Percentiles rank a stretch among this genome's conserved stretches.
Evolutionary conservation across 2,888 invertebrate genomes (phyloP).

Genomic region (Leucoma salicis): DNA sequence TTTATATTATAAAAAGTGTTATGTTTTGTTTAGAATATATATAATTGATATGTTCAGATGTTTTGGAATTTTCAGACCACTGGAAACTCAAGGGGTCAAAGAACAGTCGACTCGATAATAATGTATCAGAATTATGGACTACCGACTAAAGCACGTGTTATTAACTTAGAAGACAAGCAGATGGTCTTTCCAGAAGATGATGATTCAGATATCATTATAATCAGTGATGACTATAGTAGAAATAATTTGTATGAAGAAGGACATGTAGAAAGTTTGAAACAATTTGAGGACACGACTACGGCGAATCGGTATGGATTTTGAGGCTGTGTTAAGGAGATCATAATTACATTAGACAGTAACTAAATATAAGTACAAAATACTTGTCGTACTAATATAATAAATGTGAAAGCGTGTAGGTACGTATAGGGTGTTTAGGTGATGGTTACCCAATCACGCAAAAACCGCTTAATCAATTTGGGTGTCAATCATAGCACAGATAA

Average conservation of each 20-base stretch:
- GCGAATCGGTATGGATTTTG: conserved; percentile 40
- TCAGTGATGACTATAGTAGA: conserved; percentile 65
- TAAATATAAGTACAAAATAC: no score
- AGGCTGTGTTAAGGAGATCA: no score
- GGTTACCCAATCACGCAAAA: no score
- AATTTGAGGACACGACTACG: conserved; percentile 45
- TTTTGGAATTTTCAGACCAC: conserved; percentile 92
- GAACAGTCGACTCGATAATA: conserved; percentile 78
- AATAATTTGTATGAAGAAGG: conserved; percentile 50
- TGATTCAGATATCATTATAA: conserved; percentile 72
- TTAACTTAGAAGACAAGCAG: conserved; percentile 67
- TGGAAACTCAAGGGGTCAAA: conserved; percentile 86
- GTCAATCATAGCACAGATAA: no score
- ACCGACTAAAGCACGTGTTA: conserved; percentile 53
- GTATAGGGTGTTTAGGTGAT: no score
- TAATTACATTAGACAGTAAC: no score
- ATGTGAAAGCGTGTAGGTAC: no score
- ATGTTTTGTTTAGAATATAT: conserved; percentile 38
- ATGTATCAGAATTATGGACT: conserved; percentile 69
- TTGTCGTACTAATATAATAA: no score
- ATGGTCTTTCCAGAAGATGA: conserved; percentile 69
- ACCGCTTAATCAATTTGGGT: no score
- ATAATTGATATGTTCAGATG: conserved; percentile 85
- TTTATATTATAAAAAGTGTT: no score
- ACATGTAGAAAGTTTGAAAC: conserved; percentile 39